Evolutionary conservation across 1,140 invertebrate species (phyloP).

Genomic region (Heliothis virescens): DNA sequence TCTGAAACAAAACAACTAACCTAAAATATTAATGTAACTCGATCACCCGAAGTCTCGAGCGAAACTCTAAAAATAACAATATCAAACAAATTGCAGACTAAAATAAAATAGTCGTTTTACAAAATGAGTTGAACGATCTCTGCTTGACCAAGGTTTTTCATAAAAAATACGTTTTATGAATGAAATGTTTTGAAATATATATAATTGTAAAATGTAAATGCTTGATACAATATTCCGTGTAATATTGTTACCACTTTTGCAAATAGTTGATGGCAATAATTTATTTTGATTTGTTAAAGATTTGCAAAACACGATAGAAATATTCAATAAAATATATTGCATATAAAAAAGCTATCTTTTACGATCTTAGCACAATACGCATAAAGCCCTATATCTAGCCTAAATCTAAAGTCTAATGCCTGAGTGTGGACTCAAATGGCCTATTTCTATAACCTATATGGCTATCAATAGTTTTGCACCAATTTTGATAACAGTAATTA

Average conservation of each 20-base stretch:
- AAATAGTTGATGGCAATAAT: no score
- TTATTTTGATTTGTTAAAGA: no score
- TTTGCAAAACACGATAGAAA: neutral
- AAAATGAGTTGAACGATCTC: conserved; percentile 20
- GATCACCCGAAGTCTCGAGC: neutral
- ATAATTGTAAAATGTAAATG: no score
- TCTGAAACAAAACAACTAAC: neutral
- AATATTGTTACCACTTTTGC: no score
- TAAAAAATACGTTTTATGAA: conserved; percentile 21
- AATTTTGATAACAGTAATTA: no score
- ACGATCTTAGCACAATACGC: no score
- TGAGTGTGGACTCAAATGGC: no score
- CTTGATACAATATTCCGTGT: no score
- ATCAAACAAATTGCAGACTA: conserved; percentile 26
- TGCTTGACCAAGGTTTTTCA: neutral
- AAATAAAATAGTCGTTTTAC: conserved; percentile 9
- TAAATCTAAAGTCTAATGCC: no score
- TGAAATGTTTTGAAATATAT: conserved; percentile 10
- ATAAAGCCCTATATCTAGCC: no score
- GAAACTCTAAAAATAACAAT: neutral
- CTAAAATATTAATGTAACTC: neutral
- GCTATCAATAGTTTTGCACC: no score
- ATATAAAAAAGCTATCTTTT: neutral
- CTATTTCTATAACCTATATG: no score
- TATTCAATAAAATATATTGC: neutral